Percentiles rank a stretch among this genome's conserved stretches.
phyloP scores from a whole-genome alignment of 2,113 vertebrate genomes.

The Serilophus lunatus region DNA sequence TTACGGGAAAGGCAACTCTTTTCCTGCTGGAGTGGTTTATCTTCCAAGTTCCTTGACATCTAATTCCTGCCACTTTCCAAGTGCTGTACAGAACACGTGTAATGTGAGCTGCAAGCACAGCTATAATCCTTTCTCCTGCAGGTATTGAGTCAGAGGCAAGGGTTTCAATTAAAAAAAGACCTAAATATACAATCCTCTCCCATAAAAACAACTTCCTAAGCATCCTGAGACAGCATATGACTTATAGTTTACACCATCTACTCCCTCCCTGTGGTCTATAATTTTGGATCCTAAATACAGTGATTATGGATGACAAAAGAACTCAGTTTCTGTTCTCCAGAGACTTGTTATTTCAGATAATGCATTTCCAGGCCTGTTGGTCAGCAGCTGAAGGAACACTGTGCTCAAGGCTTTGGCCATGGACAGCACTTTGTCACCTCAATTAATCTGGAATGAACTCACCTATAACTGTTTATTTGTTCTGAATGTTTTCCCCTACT shows the following conservation, averaged over 20 bases:
- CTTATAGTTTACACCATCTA: neutral
- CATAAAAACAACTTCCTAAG: neutral
- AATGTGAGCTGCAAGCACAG: neutral
- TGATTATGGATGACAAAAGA: neutral
- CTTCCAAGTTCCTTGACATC: neutral
- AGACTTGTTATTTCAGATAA: neutral
- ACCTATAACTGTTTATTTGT: neutral
- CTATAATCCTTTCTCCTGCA: neutral
- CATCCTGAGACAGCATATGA: neutral
- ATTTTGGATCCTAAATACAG: neutral
- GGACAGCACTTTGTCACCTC: neutral
- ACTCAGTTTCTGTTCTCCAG: neutral
- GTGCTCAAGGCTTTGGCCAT: neutral
- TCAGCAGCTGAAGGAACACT: neutral
- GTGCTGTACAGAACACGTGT: neutral
- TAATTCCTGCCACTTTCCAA: neutral
- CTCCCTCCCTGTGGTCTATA: neutral
- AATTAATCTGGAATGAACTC: neutral
- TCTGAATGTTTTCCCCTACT: neutral
- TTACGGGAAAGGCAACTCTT: neutral
- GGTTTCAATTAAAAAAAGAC: neutral
- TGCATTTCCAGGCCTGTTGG: neutral
- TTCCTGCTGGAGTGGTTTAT: neutral
- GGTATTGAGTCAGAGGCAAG: neutral
- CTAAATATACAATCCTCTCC: neutral